These are phyloP conservation scores for Xiphophorus birchmanni DNA, from an alignment of 2,797 vertebrate genomes.

Conservation along the genomic window DNA sequence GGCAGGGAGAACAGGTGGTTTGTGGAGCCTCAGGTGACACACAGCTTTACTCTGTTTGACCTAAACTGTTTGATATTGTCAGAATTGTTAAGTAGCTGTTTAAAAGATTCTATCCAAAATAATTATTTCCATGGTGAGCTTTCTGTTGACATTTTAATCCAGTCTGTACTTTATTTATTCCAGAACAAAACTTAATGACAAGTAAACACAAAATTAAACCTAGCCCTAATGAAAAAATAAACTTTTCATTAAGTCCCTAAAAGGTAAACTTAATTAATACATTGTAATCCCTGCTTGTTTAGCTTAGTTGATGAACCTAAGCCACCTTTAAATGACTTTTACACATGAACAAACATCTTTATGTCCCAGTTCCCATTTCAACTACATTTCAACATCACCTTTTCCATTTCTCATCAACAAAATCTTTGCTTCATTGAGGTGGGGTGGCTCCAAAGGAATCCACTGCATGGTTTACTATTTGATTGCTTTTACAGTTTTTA, in stretches of 20 bases:
- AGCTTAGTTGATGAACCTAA: neutral
- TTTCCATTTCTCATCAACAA: neutral
- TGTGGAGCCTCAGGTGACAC: constrained; percentile 80
- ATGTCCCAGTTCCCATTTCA: neutral
- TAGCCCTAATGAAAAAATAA: too few relatives aligned
- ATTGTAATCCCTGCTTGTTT: neutral
- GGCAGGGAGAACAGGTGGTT: constrained; percentile 81
- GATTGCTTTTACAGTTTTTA: neutral
- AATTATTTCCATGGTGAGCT: neutral
- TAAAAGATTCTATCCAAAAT: neutral
- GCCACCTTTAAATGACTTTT: neutral
- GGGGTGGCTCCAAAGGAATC: neutral
- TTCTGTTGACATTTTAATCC: neutral
- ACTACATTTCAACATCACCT: neutral
- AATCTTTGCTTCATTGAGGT: neutral
- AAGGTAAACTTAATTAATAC: neutral
- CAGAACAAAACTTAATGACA: neutral
- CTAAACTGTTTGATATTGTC: neutral
- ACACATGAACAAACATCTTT: neutral
- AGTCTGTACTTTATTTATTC: neutral
- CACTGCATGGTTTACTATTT: neutral
- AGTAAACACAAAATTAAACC: neutral
- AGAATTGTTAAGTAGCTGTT: neutral
- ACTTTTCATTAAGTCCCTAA: neutral
- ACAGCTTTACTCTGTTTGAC: neutral